Conservation (phyloP, 2,113 vertebrate genomes). For the Laticauda colubrina region DNA sequence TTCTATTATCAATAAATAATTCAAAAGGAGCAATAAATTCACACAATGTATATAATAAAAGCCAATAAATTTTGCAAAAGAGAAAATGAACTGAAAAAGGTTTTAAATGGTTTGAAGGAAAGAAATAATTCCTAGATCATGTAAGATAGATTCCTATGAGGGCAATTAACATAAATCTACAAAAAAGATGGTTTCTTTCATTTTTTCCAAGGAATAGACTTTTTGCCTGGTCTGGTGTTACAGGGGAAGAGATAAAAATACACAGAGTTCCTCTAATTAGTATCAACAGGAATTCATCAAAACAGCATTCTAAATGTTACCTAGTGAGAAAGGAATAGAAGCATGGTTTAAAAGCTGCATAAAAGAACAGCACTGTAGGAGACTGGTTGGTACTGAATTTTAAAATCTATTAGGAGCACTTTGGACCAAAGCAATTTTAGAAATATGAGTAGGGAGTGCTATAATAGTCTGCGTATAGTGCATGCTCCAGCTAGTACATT, state of each 20-base stretch:
- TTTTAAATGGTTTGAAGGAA: conserved; percentile 27
- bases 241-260: conserved; percentile 19
- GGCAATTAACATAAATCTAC: conserved; percentile 19
- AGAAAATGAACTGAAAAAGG: background rate
- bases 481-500: background rate
- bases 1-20: background rate
- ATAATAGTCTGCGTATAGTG: background rate
- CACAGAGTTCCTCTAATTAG: conserved; percentile 9
- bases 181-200: conserved; percentile 30
- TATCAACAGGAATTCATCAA: conserved; percentile 13
- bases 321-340: conserved; percentile 30
- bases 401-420: background rate
- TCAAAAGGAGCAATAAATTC: background rate
- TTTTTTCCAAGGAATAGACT: conserved; percentile 15
- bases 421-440: conserved; percentile 16
- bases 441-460: conserved; percentile 39
- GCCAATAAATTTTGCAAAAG: conserved; percentile 12
- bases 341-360: background rate
- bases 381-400: background rate
- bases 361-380: conserved; percentile 17
- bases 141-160: conserved; percentile 7
- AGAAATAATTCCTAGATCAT: conserved; percentile 24
- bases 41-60: conserved; percentile 15
- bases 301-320: conserved; percentile 19
- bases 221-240: background rate